Conservation (phyloP, 30 jellyfish, hydroid and myxozoan genomes). For the Cassiopea andromeda region DNA sequence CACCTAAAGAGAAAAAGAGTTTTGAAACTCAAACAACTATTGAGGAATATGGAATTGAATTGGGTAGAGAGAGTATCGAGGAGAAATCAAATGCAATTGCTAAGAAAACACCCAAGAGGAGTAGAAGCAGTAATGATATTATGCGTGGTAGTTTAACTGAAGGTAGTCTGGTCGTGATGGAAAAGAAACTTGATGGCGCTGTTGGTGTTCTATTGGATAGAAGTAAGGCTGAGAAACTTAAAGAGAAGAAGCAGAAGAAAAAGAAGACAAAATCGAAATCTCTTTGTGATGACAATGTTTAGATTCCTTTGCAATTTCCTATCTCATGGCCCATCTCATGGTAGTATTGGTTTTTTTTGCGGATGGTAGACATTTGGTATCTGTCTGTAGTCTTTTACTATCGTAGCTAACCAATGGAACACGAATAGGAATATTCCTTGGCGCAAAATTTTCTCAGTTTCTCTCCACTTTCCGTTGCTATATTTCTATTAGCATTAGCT, state of each 20-base stretch:
- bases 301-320: too few relatives aligned
- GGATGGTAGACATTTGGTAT: too few relatives aligned
- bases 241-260: slow-evolving; percentile 1
- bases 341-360: too few relatives aligned
- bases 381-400: too few relatives aligned
- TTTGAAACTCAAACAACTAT: not conserved
- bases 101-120: not conserved
- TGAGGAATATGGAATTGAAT: not conserved
- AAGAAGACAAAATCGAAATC: not conserved
- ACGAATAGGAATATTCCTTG: too few relatives aligned
- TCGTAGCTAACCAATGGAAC: too few relatives aligned
- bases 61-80: not conserved
- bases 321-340: too few relatives aligned
- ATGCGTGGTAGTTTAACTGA: not conserved
- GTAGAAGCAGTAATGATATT: not conserved
- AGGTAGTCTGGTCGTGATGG: not conserved
- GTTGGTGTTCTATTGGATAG: not conserved
- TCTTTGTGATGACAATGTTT: too few relatives aligned
- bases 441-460: too few relatives aligned
- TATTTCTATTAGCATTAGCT: too few relatives aligned
- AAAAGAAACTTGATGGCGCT: not conserved
- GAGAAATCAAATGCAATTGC: not conserved
- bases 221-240: not conserved
- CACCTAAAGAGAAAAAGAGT: not conserved
- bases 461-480: too few relatives aligned